These are phyloP conservation scores for Pinctada fucata DNA, from an alignment of 2,888 invertebrate species.

Conservation along the genomic window DNA sequence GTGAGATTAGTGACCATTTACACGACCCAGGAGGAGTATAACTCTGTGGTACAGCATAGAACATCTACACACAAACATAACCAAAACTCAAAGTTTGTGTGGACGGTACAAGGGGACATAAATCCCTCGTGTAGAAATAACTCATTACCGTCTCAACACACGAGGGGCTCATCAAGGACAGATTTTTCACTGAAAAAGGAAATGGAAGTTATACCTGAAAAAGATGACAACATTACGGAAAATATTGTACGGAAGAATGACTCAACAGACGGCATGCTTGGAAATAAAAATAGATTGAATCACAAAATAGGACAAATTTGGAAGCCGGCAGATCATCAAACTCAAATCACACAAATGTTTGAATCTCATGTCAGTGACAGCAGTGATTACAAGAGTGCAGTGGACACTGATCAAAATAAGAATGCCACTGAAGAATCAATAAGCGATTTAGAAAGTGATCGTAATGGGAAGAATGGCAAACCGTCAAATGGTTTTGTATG, in stretches of 20 bases:
- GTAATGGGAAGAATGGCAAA: neutral
- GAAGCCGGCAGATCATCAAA: conserved; percentile 25
- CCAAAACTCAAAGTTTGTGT: conserved; percentile 46
- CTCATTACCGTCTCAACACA: neutral
- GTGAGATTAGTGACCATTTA: conserved; percentile 89
- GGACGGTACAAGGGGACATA: conserved; percentile 1
- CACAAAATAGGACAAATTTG: conserved; percentile 12
- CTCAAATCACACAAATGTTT: conserved; percentile 14
- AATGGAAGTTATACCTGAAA: conserved; percentile 39
- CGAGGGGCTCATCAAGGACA: neutral
- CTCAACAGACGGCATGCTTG: neutral
- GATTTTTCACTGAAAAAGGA: conserved; percentile 10
- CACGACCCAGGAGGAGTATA: conserved; percentile 81
- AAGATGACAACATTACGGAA: neutral
- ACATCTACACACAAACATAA: conserved; percentile 42
- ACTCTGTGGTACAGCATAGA: conserved; percentile 38
- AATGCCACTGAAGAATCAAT: conserved; percentile 7
- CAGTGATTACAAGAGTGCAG: neutral
- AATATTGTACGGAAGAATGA: neutral
- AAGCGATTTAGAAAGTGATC: conserved; percentile 16
- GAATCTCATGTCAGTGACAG: conserved; percentile 5
- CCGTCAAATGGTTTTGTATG: neutral
- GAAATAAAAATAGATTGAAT: neutral
- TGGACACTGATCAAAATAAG: neutral
- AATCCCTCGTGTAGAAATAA: neutral